Percentiles rank a stretch among this genome's conserved stretches.
Evolutionary conservation across 2,888 invertebrate species (phyloP).

Genomic region (Peribatodes rhomboidaria): DNA sequence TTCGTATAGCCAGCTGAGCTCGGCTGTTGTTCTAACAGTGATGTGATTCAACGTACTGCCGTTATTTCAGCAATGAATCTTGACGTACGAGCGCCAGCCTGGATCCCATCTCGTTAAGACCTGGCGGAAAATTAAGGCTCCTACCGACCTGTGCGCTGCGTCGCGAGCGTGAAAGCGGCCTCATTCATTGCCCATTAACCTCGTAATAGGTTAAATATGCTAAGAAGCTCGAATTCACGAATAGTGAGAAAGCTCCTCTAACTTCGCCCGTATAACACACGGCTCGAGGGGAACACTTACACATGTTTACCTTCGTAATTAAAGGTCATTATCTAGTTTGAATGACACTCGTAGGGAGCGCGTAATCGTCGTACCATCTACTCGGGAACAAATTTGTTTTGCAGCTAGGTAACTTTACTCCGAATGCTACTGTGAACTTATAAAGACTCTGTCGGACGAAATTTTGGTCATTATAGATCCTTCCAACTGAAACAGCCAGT

Average conservation of each 20-base stretch:
- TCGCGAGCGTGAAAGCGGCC: slow-evolving; percentile 57
- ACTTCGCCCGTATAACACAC: slow-evolving; percentile 50
- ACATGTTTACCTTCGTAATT: slow-evolving; percentile 46
- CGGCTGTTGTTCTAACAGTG: slow-evolving; percentile 38
- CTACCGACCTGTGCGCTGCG: slow-evolving; percentile 53
- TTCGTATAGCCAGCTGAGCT: slow-evolving; percentile 9
- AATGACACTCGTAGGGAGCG: slow-evolving; percentile 37
- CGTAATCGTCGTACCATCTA: slow-evolving; percentile 25
- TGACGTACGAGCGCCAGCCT: slow-evolving; percentile 45
- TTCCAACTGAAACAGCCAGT: slow-evolving; percentile 30
- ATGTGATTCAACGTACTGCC: slow-evolving; percentile 45
- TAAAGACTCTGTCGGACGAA: slow-evolving; percentile 28
- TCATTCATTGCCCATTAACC: slow-evolving; percentile 79
- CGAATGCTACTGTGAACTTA: slow-evolving; percentile 11
- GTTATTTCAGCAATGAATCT: slow-evolving; percentile 46
- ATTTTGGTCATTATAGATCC: slow-evolving; percentile 33
- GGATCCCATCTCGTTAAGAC: slow-evolving; percentile 65
- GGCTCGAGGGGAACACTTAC: slow-evolving; percentile 36
- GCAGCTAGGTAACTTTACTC: slow-evolving; percentile 5
- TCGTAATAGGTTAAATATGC: slow-evolving; percentile 81
- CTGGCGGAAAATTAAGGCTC: slow-evolving; percentile 71
- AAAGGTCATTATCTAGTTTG: slow-evolving; percentile 44
- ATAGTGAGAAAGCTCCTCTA: slow-evolving; percentile 54
- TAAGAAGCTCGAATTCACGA: slow-evolving; percentile 70
- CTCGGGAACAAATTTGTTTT: slow-evolving; percentile 17